Base-by-base conservation (phyloP, 2,888 invertebrate genomes). In the Horisme vitalbata region DNA sequence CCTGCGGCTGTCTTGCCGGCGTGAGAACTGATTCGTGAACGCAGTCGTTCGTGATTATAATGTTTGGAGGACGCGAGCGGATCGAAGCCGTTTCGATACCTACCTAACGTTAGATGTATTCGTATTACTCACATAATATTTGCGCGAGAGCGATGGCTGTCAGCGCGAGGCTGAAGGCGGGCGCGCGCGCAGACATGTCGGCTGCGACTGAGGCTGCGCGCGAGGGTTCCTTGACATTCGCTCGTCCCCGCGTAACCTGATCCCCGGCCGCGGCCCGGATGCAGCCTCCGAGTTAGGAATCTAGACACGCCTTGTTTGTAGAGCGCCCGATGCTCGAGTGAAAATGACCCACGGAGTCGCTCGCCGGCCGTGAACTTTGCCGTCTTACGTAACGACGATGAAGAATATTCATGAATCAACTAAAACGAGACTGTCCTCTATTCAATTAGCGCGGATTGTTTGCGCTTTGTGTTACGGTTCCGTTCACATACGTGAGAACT, bases 191-290 rank as follows among this genome's bases (percentile, higher is more conserved):
- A 75, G 78, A 75, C 86, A 86, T 86, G 69, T 78, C 80, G 81
- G 73, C 74, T 72, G 78, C 79, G 79, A 84, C 79, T 84, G 83
- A 57, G 55, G 54, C 59, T 53, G 59, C 55, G 63, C 61, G 55
- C 45, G 65, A 79, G 83, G 80, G 86, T 86, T 87, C 86, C 86
- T 87, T 86, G 88, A 86, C 88, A 86, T 87, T 87, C 86, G 87
- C 78, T 68, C 81, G 81, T 77, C 79, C 76, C 77, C 72, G 71
- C 60, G 79, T 74, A 76, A 76, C 76, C 68, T 64, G 82, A 76
- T 79, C 51, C 82, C 82, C 81, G 78, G 74, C 74, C 66, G 71
- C 75, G 81, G 86, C 83, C 88, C 87, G 88, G 87, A 87, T 87
- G 84, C 86, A 83, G 85, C 80, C 86, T 83, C 80, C 76, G 76